A percentile compares a stretch with the other conserved stretches of the same genome.
phyloP scores from a whole-genome alignment of 2,113 vertebrate species.

The Aramus guarauna region DNA sequence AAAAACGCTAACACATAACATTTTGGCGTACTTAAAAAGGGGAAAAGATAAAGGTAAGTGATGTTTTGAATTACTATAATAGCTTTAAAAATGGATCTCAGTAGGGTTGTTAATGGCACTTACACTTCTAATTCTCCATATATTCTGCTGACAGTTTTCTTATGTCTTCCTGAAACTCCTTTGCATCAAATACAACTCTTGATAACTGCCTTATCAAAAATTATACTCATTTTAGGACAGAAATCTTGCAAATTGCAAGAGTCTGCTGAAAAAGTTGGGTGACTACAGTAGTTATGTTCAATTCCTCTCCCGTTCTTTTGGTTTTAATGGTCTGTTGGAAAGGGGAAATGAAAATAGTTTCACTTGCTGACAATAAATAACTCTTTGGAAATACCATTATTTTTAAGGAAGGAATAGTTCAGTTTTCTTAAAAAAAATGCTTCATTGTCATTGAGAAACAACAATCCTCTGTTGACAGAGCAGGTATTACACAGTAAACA shows the following conservation, averaged over 20 bases:
- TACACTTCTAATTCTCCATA: background rate
- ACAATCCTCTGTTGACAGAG: background rate
- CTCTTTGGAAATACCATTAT: background rate
- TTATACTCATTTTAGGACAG: background rate
- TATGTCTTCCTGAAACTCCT: background rate
- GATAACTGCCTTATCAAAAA: background rate
- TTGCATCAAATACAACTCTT: background rate
- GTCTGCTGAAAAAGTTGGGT: background rate
- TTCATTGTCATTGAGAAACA: background rate
- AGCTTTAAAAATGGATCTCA: background rate
- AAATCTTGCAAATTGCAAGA: background rate
- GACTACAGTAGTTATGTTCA: background rate
- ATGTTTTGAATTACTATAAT: background rate
- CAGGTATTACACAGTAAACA: background rate
- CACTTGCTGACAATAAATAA: background rate
- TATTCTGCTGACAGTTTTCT: background rate
- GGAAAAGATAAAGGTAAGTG: background rate
- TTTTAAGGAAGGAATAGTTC: background rate
- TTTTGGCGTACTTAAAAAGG: background rate
- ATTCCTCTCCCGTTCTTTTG: background rate
- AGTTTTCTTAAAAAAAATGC: background rate
- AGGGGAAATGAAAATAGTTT: background rate
- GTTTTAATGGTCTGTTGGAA: background rate
- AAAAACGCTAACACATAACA: background rate
- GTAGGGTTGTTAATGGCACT: background rate